phyloP scores from a whole-genome alignment of 2,888 invertebrate species.

The Dendrolimus pini region DNA sequence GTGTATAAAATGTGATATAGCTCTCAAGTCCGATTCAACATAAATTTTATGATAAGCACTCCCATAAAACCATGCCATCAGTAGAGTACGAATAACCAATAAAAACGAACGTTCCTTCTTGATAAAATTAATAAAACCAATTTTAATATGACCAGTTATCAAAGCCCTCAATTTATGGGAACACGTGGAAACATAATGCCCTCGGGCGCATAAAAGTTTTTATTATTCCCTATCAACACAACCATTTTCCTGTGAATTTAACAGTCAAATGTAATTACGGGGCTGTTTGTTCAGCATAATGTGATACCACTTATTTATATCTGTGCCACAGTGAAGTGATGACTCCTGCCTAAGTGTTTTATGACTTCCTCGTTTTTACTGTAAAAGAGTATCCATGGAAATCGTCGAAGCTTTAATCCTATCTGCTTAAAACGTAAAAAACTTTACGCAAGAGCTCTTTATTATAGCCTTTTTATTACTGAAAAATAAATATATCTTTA shows the following conservation, averaged over 20 bases:
- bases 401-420: neutral
- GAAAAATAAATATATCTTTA: neutral
- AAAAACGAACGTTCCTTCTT: slow-evolving; percentile 15
- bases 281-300: slow-evolving; percentile 19
- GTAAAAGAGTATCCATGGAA: neutral
- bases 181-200: slow-evolving; percentile 13
- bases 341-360: slow-evolving; percentile 5
- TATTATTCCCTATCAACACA: slow-evolving; percentile 20
- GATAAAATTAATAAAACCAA: slow-evolving; percentile 24
- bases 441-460: neutral
- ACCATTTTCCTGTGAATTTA: slow-evolving; percentile 18
- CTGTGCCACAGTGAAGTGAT: slow-evolving; percentile 4
- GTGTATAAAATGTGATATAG: slow-evolving; percentile 14
- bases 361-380: slow-evolving; percentile 9
- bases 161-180: slow-evolving; percentile 24
- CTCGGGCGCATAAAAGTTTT: slow-evolving; percentile 21
- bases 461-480: neutral
- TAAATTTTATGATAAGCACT: slow-evolving; percentile 29
- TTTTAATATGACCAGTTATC: slow-evolving; percentile 15
- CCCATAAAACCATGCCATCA: slow-evolving; percentile 24
- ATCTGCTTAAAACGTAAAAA: neutral
- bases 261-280: slow-evolving; percentile 26
- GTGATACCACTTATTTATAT: slow-evolving; percentile 11
- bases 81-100: slow-evolving; percentile 20
- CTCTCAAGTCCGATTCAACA: too few species aligned